phyloP scores from a whole-genome alignment of 2,113 vertebrate species.

The Pluvianellus socialis region DNA sequence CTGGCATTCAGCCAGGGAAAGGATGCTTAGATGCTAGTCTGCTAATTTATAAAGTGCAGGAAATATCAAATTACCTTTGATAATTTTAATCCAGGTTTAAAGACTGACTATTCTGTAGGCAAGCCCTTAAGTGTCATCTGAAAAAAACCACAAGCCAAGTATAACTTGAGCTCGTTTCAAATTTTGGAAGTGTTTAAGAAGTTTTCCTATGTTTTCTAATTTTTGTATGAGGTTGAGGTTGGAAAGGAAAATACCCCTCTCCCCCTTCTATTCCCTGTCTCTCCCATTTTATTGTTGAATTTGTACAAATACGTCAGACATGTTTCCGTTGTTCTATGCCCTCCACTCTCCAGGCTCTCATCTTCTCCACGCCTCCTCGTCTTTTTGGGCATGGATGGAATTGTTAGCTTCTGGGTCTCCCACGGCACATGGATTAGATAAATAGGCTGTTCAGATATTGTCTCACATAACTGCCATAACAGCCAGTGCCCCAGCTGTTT shows the following conservation, averaged over 20 bases:
- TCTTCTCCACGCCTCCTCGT: neutral
- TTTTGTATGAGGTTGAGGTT: neutral
- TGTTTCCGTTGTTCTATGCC: neutral
- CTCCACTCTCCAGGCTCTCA: neutral
- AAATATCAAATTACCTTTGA: neutral
- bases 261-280: neutral
- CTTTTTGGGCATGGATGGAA: neutral
- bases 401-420: neutral
- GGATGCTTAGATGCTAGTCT: neutral
- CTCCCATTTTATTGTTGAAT: neutral
- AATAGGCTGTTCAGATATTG: neutral
- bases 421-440: neutral
- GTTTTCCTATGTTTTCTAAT: neutral
- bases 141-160: neutral
- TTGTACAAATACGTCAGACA: neutral
- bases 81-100: neutral
- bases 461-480: accelerated
- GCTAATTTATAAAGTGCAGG: neutral
- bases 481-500: accelerated
- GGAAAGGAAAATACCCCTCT: neutral
- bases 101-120: neutral
- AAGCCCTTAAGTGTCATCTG: neutral
- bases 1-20: neutral
- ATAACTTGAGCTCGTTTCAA: neutral
- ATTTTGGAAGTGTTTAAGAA: neutral